Base-by-base conservation (phyloP, 2,797 vertebrate species). In the Acipenser oxyrinchus region DNA sequence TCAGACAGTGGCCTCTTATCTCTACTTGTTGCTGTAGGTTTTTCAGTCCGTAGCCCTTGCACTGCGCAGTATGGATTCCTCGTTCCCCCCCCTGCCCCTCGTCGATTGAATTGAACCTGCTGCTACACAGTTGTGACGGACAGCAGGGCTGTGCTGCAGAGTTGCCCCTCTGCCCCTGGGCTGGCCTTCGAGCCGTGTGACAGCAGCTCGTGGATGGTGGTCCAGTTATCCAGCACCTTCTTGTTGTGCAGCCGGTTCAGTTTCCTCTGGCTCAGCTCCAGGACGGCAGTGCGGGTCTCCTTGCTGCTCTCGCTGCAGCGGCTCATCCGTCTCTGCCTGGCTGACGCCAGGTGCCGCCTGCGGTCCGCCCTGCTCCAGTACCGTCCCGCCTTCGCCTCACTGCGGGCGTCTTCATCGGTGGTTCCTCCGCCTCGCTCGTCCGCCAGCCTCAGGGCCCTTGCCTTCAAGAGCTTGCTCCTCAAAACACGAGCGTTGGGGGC, bases 191-290 rank as follows among this genome's bases (percentile, higher is more conserved):
- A 90, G n/a, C 89, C 77, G 0, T 90, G 87, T 70, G 82, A 83
- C 74, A 90, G 83, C 69, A 91, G 85, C 77, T 91, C 89, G 79
- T 91, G 88, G 50, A 88, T 86, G 4, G 88, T 89, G 6, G 86
- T 89, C 87, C 87, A 90, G 73, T 90, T 88, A 49, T 90, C 90
- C 69, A 89, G 73, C 72, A 89, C 69, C 81, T 89, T 92, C 74
- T 84, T 83, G 80, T 88, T 89, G 69, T 85, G 83, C 74, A 89
- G 68, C 1, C 87, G 87, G 71, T 86, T 91, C 55, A 82, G 72
- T 71, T 91, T 90, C 73, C 81, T 84, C 72, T 87, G 88, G 78
- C 89, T 91, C 68, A 89, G 75, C 78, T 90, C 89, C 69, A 89
- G 77, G 1, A 86, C 83, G 68, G 60, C 77, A 77, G 52, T 75